Percentiles rank a stretch among this genome's conserved stretches.
phyloP scores from a whole-genome alignment of 1,140 invertebrate species.

The Orius insidiosus region DNA sequence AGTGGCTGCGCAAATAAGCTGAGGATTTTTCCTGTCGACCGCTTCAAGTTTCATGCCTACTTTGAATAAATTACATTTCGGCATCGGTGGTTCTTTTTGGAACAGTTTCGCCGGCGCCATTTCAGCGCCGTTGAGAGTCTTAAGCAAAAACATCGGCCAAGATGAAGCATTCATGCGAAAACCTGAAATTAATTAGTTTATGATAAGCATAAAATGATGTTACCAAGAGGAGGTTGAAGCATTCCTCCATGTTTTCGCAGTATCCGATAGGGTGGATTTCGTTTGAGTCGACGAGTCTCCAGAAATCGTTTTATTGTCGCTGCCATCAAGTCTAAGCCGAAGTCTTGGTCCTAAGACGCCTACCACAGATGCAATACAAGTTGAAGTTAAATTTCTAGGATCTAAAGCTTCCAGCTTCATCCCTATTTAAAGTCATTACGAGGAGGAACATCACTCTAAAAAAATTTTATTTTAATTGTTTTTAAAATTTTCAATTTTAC shows the following conservation, averaged over 20 bases:
- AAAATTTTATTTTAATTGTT: slow-evolving; percentile 13
- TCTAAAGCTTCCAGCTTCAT: slow-evolving; percentile 94
- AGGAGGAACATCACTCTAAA: slow-evolving; percentile 50
- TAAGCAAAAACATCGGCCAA: slow-evolving; percentile 87
- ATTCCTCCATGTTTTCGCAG: slow-evolving; percentile 82
- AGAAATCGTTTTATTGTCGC: slow-evolving; percentile 98
- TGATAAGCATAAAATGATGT: slow-evolving; percentile 7
- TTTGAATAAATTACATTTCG: slow-evolving; percentile 62
- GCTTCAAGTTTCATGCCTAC: slow-evolving; percentile 91
- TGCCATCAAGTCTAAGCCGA: slow-evolving; percentile 79
- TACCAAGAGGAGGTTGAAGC: slow-evolving; percentile 66
- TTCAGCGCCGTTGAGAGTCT: slow-evolving; percentile 80
- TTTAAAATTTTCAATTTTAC: slow-evolving; percentile 28
- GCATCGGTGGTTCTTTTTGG: slow-evolving; percentile 73
- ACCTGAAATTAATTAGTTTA: slow-evolving; percentile 32
- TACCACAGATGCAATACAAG: slow-evolving; percentile 91
- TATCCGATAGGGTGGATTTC: slow-evolving; percentile 89
- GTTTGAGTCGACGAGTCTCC: slow-evolving; percentile 84
- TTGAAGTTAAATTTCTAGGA: slow-evolving; percentile 86
- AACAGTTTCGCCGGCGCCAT: slow-evolving; percentile 80
- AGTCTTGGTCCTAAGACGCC: slow-evolving; percentile 75
- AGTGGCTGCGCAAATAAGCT: slow-evolving; percentile 89
- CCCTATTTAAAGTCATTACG: slow-evolving; percentile 79
- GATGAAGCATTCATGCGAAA: slow-evolving; percentile 92
- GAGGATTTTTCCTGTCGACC: slow-evolving; percentile 93